Evolutionary conservation across 2,888 invertebrate species (phyloP).

Genomic region (Bombylius major): DNA sequence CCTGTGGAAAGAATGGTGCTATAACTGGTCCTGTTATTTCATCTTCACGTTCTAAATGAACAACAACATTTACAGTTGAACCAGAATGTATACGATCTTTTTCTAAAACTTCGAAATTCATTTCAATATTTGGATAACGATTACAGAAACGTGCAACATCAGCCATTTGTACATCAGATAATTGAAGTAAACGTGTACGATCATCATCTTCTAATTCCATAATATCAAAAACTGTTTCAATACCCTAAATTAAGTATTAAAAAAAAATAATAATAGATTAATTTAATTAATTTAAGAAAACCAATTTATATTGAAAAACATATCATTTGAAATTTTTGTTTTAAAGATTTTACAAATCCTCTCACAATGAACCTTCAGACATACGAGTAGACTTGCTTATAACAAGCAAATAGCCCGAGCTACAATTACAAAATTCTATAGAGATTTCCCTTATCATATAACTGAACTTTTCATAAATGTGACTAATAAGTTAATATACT

Average conservation of each 20-base stretch:
- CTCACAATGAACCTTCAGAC: too few species aligned
- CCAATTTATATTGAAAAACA: too few species aligned
- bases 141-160: constrained; percentile 99
- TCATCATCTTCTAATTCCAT: constrained; percentile 79
- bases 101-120: constrained; percentile 79
- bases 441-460: too few species aligned
- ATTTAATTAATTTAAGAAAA: neutral
- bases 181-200: constrained; percentile 60
- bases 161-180: constrained; percentile 82
- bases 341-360: too few species aligned
- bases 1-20: constrained; percentile 96
- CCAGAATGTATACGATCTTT: constrained; percentile 69
- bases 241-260: constrained; percentile 30
- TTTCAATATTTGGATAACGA: constrained; percentile 95
- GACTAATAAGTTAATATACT: too few species aligned
- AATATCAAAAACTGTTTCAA: constrained; percentile 63
- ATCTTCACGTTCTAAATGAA: constrained; percentile 90
- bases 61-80: constrained; percentile 77
- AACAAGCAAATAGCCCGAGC: too few species aligned
- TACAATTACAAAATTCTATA: too few species aligned
- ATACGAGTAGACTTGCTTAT: too few species aligned
- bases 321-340: too few species aligned
- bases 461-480: too few species aligned
- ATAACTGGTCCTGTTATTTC: constrained; percentile 94
- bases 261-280: neutral